These are phyloP conservation scores for Spilarctia lutea DNA, from an alignment of 2,888 invertebrate genomes.

Conservation along the genomic window DNA sequence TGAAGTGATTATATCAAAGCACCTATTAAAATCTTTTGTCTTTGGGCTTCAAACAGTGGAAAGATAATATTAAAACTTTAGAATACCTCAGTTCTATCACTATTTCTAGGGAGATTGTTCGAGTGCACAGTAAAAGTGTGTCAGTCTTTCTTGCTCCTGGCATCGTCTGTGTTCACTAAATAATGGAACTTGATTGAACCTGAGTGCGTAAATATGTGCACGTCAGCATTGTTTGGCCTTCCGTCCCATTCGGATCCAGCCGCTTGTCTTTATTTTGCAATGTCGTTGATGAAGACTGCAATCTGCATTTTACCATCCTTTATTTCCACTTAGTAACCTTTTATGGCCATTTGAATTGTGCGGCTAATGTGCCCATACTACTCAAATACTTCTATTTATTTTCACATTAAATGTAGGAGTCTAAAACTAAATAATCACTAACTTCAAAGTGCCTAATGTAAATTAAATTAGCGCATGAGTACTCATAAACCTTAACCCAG, in stretches of 20 bases:
- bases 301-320: too few relatives aligned
- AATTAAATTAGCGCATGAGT: constrained; percentile 41
- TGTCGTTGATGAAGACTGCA: too few relatives aligned
- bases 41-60: background rate
- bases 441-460: constrained; percentile 31
- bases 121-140: background rate
- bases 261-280: too few relatives aligned
- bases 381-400: background rate
- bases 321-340: too few relatives aligned
- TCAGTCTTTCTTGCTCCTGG: background rate
- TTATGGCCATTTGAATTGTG: too few relatives aligned
- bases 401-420: background rate
- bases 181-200: too few relatives aligned
- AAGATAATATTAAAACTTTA: background rate
- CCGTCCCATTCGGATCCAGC: too few relatives aligned
- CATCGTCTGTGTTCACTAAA: background rate
- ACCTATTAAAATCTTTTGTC: background rate
- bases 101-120: background rate
- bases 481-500: constrained; percentile 51
- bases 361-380: background rate
- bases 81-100: background rate
- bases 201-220: too few relatives aligned
- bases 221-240: too few relatives aligned
- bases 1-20: background rate
- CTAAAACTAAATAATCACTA: constrained; percentile 19